A percentile compares a stretch with the other conserved stretches of the same genome.
These are phyloP conservation scores for Oxyruncus cristatus DNA, from an alignment of 2,113 vertebrate genomes.

Conservation along the genomic window DNA sequence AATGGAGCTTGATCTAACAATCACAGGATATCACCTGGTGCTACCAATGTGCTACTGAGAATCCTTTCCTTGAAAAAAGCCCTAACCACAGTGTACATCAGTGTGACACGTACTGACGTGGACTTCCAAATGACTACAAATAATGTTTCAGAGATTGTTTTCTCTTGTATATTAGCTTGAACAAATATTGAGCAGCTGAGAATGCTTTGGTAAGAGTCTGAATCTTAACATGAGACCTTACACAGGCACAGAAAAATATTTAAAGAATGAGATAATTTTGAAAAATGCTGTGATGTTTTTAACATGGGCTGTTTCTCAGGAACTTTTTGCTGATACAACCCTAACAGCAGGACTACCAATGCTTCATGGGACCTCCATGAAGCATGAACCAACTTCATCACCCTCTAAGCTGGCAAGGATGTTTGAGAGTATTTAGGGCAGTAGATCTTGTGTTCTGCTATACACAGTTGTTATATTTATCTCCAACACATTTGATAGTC, in stretches of 20 bases:
- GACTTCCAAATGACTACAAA: not conserved
- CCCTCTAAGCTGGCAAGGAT: not conserved
- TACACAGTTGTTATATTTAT: not conserved
- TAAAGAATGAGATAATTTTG: conserved; percentile 1
- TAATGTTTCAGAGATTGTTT: not conserved
- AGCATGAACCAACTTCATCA: not conserved
- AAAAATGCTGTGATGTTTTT: not conserved
- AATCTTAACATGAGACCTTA: not conserved
- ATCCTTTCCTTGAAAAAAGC: not conserved
- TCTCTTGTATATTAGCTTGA: not conserved
- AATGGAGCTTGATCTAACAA: not conserved
- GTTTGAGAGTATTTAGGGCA: not conserved
- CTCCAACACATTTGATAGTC: not conserved
- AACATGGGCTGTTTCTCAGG: not conserved
- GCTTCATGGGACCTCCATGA: not conserved
- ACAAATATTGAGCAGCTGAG: not conserved
- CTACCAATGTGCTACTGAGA: not conserved
- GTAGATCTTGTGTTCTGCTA: not conserved
- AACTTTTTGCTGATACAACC: not conserved
- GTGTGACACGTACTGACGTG: not conserved
- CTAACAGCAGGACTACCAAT: not conserved
- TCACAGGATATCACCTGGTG: not conserved
- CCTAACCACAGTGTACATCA: not conserved
- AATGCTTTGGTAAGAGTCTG: not conserved
- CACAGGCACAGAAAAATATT: not conserved